A percentile compares a stretch with the other conserved stretches of the same genome.
Conservation (phyloP, 1,140 invertebrate genomes). For the Chymomyza costata region DNA sequence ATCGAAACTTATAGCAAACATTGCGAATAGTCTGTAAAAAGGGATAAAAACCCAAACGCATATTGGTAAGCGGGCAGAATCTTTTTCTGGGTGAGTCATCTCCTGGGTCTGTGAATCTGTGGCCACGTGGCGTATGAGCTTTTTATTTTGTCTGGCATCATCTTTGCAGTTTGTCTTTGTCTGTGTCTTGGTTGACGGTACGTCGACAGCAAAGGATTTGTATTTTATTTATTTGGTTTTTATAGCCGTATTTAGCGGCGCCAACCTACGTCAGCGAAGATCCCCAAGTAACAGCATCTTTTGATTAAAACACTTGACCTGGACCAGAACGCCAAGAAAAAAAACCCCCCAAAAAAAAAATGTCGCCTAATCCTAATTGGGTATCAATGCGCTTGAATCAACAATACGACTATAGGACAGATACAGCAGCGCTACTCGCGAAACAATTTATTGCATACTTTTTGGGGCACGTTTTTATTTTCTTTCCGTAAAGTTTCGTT, state of each 20-base stretch:
- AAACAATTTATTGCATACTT: constrained; percentile 70
- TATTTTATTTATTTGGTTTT: constrained; percentile 62
- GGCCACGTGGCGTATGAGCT: constrained; percentile 14
- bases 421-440: constrained; percentile 18
- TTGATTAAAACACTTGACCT: constrained; percentile 64
- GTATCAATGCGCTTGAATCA: constrained; percentile 69
- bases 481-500: constrained; percentile 17
- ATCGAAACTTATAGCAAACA: too few species aligned
- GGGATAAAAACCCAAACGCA: too few species aligned
- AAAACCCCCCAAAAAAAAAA: constrained; percentile 24
- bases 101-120: constrained; percentile 8
- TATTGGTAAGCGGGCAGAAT: too few species aligned
- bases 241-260: constrained; percentile 48
- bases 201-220: constrained; percentile 60
- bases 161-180: constrained; percentile 22
- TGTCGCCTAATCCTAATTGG: constrained; percentile 69
- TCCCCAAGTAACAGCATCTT: too few species aligned
- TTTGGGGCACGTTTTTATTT: constrained; percentile 26
- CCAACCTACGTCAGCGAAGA: not conserved
- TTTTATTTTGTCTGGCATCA: constrained; percentile 15
- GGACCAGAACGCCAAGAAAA: constrained; percentile 1
- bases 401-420: constrained; percentile 37
- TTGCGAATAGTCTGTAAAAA: too few species aligned
- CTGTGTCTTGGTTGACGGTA: not conserved
- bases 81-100: not conserved